Conservation (phyloP, 1,140 invertebrate genomes). For the Tetramorium alpestre region DNA sequence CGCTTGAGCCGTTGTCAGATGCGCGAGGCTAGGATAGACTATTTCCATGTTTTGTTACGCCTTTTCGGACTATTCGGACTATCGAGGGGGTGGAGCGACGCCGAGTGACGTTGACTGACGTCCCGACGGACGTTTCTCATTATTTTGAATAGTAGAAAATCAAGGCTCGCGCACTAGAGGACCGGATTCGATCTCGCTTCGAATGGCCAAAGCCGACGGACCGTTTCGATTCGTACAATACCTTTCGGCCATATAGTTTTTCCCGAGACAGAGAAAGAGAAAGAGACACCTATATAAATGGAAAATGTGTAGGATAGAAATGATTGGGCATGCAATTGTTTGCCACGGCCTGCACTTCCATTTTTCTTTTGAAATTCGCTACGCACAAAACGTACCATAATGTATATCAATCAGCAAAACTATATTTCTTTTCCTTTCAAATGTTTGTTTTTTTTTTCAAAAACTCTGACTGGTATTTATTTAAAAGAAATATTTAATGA, state of each 20-base stretch:
- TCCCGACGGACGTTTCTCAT: constrained; percentile 80
- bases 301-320: neutral
- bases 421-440: neutral
- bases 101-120: constrained; percentile 80
- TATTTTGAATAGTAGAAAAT: constrained; percentile 81
- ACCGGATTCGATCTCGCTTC: constrained; percentile 17
- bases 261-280: neutral
- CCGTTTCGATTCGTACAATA: constrained; percentile 30
- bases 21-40: constrained; percentile 66
- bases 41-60: constrained; percentile 70
- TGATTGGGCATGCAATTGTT: neutral
- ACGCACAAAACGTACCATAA: neutral
- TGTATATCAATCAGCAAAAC: neutral
- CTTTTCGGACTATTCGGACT: constrained; percentile 46
- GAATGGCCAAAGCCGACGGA: constrained; percentile 16
- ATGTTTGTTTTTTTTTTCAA: neutral
- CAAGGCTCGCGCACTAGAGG: constrained; percentile 38
- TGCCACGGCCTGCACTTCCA: too few species aligned
- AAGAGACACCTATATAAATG: neutral
- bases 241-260: neutral
- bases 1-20: constrained; percentile 64
- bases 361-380: constrained; percentile 10
- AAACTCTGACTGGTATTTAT: neutral
- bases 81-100: constrained; percentile 54
- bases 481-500: neutral